Evolutionary conservation across 2,113 vertebrate genomes (phyloP).

Genomic region (Corythoichthys intestinalis): DNA sequence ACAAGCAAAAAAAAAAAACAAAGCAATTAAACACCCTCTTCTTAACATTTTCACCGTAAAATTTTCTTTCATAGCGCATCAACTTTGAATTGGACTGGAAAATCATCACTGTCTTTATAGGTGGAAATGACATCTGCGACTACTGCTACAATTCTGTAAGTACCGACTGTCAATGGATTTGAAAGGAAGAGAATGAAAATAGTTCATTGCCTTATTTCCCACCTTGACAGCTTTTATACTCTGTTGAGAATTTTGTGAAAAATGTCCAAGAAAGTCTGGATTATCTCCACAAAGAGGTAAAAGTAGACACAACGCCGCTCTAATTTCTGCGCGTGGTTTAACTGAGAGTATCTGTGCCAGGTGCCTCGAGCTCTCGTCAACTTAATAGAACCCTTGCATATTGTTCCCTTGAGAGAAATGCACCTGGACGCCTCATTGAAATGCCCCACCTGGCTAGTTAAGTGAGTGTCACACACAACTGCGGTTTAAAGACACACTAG

Average conservation of each 20-base stretch:
- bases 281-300: conserved; percentile 79
- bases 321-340: background rate
- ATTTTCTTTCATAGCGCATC: conserved; percentile 60
- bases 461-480: conserved; percentile 46
- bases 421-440: conserved; percentile 64
- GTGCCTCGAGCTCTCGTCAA: conserved; percentile 85
- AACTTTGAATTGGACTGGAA: conserved; percentile 85
- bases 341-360: conserved; percentile 56
- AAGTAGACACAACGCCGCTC: background rate
- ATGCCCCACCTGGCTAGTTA: conserved; percentile 76
- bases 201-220: background rate
- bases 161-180: conserved; percentile 1
- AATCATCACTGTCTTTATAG: conserved; percentile 82
- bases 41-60: too few species aligned
- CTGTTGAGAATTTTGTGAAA: conserved; percentile 70
- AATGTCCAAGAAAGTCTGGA: conserved; percentile 79
- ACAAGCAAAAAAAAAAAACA: background rate
- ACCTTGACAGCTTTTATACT: conserved; percentile 72
- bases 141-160: conserved; percentile 82
- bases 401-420: conserved; percentile 70
- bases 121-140: conserved; percentile 82
- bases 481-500: background rate
- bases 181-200: background rate
- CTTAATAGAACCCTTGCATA: conserved; percentile 76
- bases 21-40: too few species aligned